Conservation (phyloP, 2,888 invertebrate genomes). For the Eristalis arbustorum region DNA sequence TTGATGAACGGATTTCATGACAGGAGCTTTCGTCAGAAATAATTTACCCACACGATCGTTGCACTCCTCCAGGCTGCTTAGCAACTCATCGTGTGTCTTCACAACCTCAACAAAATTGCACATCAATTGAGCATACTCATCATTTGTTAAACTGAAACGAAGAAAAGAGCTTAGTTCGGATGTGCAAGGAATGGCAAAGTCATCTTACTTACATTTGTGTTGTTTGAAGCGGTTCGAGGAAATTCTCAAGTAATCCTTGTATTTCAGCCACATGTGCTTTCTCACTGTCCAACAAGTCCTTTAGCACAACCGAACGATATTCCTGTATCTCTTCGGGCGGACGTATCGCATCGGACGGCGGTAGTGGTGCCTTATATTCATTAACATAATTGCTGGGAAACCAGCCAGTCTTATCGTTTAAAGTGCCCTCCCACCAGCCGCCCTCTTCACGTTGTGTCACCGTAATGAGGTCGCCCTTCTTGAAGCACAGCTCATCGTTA, state of each 20-base stretch:
- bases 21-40: conserved; percentile 91
- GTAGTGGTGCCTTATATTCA: conserved; percentile 85
- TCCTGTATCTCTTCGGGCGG: conserved; percentile 87
- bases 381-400: conserved; percentile 98
- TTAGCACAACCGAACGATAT: conserved; percentile 91
- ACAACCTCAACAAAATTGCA: conserved; percentile 94
- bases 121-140: conserved; percentile 92
- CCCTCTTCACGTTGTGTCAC: conserved; percentile 97
- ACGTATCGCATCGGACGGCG: conserved; percentile 84
- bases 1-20: conserved; percentile 91
- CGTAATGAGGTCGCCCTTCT: conserved; percentile 97
- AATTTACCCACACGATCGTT: conserved; percentile 93
- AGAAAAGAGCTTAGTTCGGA: background rate
- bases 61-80: conserved; percentile 89
- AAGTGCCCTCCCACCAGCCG: conserved; percentile 99
- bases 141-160: conserved; percentile 85
- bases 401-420: conserved; percentile 97
- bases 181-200: background rate
- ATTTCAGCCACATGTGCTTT: conserved; percentile 94
- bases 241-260: conserved; percentile 91
- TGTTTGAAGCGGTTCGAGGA: conserved; percentile 92
- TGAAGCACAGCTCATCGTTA: conserved; percentile 98
- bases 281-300: conserved; percentile 96
- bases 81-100: conserved; percentile 90
- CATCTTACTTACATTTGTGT: conserved; percentile 88